Conservation (phyloP, 1,140 invertebrate genomes). For the Geopemphigus sp. region DNA sequence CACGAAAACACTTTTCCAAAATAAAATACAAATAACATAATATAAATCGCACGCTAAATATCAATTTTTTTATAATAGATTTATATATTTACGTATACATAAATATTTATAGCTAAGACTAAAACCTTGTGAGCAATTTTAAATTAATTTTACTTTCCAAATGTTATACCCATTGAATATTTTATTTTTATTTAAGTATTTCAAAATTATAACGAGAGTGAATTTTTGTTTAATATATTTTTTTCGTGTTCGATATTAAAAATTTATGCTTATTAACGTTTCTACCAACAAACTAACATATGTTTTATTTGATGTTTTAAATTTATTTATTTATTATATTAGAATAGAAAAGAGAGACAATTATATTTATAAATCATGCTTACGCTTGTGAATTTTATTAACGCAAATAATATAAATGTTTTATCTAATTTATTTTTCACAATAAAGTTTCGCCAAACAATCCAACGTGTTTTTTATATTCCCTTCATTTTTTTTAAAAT, state of each 20-base stretch:
- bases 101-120: constrained; percentile 45
- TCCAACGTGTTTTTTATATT: neutral
- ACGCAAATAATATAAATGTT: constrained; percentile 23
- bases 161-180: constrained; percentile 26
- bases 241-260: constrained; percentile 4
- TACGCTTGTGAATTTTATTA: constrained; percentile 48
- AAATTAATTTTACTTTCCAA: constrained; percentile 16
- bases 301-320: constrained; percentile 15
- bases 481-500: too few relatives aligned
- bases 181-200: constrained; percentile 43
- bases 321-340: constrained; percentile 37
- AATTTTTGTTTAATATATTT: constrained; percentile 32
- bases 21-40: constrained; percentile 60
- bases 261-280: neutral
- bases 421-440: constrained; percentile 44
- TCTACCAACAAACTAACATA: constrained; percentile 28
- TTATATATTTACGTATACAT: constrained; percentile 32
- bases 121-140: constrained; percentile 36
- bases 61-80: constrained; percentile 32
- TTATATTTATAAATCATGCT: constrained; percentile 38
- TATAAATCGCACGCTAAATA: constrained; percentile 29
- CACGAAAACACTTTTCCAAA: constrained; percentile 95
- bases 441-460: constrained; percentile 16
- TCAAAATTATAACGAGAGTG: constrained; percentile 30
- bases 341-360: constrained; percentile 34